Conservation (phyloP, 2,113 vertebrate genomes). For the Embiotoca jacksoni region DNA sequence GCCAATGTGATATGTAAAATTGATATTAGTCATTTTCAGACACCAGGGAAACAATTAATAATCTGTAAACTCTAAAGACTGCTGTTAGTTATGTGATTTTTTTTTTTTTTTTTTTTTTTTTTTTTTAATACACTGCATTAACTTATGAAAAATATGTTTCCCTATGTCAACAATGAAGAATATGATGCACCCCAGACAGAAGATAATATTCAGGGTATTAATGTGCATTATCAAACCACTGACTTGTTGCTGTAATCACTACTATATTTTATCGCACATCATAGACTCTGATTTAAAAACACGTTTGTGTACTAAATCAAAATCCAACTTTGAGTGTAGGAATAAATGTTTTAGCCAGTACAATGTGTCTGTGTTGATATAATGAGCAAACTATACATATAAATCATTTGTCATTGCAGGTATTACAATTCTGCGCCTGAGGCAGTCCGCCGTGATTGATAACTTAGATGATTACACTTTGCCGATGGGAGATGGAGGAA, state of each 20-base stretch:
- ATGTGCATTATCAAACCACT: slow-evolving; percentile 12
- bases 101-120: background rate
- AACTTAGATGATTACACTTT: slow-evolving; percentile 68
- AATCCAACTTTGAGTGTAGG: slow-evolving; percentile 20
- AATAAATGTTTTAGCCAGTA: slow-evolving; percentile 26
- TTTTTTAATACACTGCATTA: background rate
- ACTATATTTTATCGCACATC: too few relatives aligned
- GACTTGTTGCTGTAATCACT: too few relatives aligned
- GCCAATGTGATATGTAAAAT: background rate
- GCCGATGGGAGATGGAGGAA: slow-evolving; percentile 58
- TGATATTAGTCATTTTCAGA: slow-evolving; percentile 18
- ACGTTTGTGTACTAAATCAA: slow-evolving; percentile 31
- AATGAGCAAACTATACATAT: slow-evolving; percentile 58
- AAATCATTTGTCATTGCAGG: slow-evolving; percentile 69
- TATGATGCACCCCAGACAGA: slow-evolving; percentile 6
- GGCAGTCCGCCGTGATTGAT: slow-evolving; percentile 71
- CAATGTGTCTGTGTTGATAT: slow-evolving; percentile 29
- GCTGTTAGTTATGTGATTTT: background rate
- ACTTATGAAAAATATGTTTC: slow-evolving; percentile 21
- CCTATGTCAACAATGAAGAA: background rate
- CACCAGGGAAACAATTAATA: background rate
- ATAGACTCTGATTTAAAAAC: background rate
- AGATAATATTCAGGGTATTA: slow-evolving; percentile 23
- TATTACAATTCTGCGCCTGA: slow-evolving; percentile 52
- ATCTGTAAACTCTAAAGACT: background rate